Evolutionary conservation across 2,888 invertebrate genomes (phyloP), one percentile per base, ranked within the genome.

Genomic region (Sarcophaga subvicina): DNA sequence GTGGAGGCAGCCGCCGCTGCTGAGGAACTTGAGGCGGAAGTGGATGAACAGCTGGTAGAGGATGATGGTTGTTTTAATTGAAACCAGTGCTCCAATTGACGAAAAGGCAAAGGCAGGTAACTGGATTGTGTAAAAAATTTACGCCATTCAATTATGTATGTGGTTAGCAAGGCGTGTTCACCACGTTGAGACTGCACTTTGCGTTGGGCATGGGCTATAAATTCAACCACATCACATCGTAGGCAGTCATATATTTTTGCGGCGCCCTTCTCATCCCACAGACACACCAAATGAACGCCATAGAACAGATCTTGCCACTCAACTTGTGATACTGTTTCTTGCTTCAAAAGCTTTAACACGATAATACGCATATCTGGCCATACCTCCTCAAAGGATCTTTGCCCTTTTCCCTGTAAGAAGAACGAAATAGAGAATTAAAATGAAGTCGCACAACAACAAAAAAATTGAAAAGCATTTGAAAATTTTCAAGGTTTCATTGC

Each of bases 281-380:
- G 94, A 93, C 98, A 98, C 17, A 99, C 98, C 86, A 97, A 95
- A 94, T 99, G 99, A 20, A 99, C 98, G 81, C 97, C 96, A 94
- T 98, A 98, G 94, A 99, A 99, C 71, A 99, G 94, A 94, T 98
- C 98, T 93, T 99, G 99, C 99, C 99, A 99, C 95, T 99, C 99
- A 25, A 95, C 95, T 90, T 98, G 97, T 17, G 97, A 96, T 1
- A 99, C 99, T 10, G 98, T 95, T 94, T 99, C 98, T 94, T 99
- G 99, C 91, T 89, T 89, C 73, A 99, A 94, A 86, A 99, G 95
- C 94, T 99, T 98, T 88, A 98, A 94, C 82, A 99, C 98, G 90
- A 98, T 98, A 14, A 98, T 98, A 89, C 98, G 96, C 97, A 99
- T 99, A 90, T 95, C 95, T 81, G 98, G 98, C 99, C 99, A 99